These are phyloP conservation scores for Magallana angulata DNA, from an alignment of 1,140 invertebrate genomes.

Conservation along the genomic window DNA sequence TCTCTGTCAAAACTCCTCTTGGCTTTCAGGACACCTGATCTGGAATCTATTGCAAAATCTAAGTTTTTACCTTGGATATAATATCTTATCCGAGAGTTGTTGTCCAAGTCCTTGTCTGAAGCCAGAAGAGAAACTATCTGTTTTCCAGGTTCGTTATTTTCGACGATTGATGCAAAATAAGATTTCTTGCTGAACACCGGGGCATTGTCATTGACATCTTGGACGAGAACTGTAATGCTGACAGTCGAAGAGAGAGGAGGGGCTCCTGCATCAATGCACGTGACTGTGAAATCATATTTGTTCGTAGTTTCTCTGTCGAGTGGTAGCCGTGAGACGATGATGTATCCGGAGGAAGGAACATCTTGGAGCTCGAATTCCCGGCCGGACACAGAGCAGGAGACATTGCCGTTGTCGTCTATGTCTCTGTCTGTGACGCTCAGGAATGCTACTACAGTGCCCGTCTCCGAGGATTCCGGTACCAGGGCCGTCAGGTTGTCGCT, in stretches of 20 bases:
- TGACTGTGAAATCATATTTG: constrained; percentile 92
- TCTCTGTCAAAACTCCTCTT: constrained; percentile 61
- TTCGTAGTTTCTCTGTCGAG: constrained; percentile 92
- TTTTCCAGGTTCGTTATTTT: constrained; percentile 94
- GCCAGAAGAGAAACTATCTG: constrained; percentile 94
- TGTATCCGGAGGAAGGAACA: constrained; percentile 80
- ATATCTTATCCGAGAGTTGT: constrained; percentile 96
- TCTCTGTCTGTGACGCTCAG: constrained; percentile 70
- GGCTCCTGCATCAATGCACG: constrained; percentile 94
- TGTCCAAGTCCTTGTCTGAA: constrained; percentile 95
- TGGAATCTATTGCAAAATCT: constrained; percentile 68
- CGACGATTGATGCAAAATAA: constrained; percentile 92
- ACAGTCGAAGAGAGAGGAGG: constrained; percentile 91
- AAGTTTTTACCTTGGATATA: constrained; percentile 86
- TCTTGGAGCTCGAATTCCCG: constrained; percentile 62
- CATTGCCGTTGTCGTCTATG: constrained; percentile 66
- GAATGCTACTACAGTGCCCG: constrained; percentile 68
- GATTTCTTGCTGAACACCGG: constrained; percentile 93
- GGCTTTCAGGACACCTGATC: constrained; percentile 55
- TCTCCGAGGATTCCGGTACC: constrained; percentile 64
- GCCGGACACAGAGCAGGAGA: constrained; percentile 59
- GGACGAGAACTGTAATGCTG: constrained; percentile 93
- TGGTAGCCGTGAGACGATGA: constrained; percentile 89
- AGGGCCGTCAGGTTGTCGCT: constrained; percentile 67
- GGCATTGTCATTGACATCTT: constrained; percentile 96